A percentile compares a stretch with the other conserved stretches of the same genome.
phyloP scores from a whole-genome alignment of 2,888 invertebrate genomes.

The Idaea aversata region DNA sequence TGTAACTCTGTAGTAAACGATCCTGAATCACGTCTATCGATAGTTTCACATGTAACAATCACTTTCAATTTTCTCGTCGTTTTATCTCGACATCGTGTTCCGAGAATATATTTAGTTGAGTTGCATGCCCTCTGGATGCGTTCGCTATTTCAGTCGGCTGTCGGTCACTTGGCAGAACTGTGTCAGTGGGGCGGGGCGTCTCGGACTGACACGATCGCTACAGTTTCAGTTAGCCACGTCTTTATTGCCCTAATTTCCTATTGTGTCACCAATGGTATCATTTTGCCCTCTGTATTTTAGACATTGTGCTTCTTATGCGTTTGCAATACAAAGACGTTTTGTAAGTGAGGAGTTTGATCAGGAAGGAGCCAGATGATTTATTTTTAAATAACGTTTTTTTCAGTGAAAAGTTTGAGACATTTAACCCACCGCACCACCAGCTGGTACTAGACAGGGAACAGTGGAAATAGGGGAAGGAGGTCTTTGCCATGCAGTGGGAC shows the following conservation, averaged over 20 bases:
- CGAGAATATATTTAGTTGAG: slow-evolving; percentile 17
- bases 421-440: too few species aligned
- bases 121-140: slow-evolving; percentile 41
- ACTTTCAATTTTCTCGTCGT: slow-evolving; percentile 3
- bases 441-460: too few species aligned
- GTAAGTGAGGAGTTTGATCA: too few species aligned
- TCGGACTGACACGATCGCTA: slow-evolving; percentile 34
- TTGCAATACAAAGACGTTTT: too few species aligned
- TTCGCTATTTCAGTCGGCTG: slow-evolving; percentile 58
- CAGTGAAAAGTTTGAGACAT: too few species aligned
- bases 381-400: too few species aligned
- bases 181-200: slow-evolving; percentile 70
- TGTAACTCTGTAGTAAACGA: too few species aligned
- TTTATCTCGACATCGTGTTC: not conserved
- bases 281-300: not conserved
- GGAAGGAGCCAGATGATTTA: too few species aligned
- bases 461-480: too few species aligned
- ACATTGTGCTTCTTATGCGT: not conserved
- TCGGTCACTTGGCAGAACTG: slow-evolving; percentile 41
- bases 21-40: not conserved
- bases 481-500: too few species aligned
- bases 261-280: slow-evolving; percentile 13
- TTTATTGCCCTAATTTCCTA: slow-evolving; percentile 47
- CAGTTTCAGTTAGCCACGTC: slow-evolving; percentile 59
- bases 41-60: not conserved